Percentiles rank a stretch among this genome's conserved stretches.
Conservation (phyloP, 2,113 vertebrate genomes). For the Sterrhoptilus dennistouni region DNA sequence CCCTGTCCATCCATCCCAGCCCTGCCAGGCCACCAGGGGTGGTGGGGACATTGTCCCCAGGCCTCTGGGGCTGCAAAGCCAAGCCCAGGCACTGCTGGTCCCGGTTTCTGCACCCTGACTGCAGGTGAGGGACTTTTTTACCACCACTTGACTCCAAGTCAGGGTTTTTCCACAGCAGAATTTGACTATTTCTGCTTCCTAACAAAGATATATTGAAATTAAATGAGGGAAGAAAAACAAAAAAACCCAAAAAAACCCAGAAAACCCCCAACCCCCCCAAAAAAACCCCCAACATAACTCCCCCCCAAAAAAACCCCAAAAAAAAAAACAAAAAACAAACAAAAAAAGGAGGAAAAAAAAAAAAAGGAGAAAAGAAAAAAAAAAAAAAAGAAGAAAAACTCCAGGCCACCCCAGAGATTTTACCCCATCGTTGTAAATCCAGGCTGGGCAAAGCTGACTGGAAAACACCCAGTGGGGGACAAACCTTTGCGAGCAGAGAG, state of each 20-base stretch:
- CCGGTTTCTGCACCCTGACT: background rate
- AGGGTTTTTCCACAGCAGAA: background rate
- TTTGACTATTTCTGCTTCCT: background rate
- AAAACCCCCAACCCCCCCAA: no score
- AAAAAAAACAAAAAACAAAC: no score
- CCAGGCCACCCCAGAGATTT: background rate
- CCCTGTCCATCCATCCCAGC: background rate
- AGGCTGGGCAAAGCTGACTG: background rate
- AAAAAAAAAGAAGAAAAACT: background rate
- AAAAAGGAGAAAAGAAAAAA: no score
- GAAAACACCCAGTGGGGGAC: background rate
- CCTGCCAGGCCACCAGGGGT: background rate
- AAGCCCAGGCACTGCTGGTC: background rate
- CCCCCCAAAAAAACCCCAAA: no score
- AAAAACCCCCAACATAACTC: no score
- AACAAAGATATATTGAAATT: background rate
- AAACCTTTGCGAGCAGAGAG: background rate
- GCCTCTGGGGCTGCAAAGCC: background rate
- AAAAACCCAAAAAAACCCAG: no score
- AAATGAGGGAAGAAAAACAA: no score
- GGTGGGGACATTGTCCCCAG: background rate
- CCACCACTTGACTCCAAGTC: fast-evolving
- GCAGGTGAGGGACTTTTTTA: background rate
- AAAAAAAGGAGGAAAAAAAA: no score
- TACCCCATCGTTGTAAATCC: background rate